phyloP scores from a whole-genome alignment of 2,888 invertebrate genomes.

The Bombylius discolor region DNA sequence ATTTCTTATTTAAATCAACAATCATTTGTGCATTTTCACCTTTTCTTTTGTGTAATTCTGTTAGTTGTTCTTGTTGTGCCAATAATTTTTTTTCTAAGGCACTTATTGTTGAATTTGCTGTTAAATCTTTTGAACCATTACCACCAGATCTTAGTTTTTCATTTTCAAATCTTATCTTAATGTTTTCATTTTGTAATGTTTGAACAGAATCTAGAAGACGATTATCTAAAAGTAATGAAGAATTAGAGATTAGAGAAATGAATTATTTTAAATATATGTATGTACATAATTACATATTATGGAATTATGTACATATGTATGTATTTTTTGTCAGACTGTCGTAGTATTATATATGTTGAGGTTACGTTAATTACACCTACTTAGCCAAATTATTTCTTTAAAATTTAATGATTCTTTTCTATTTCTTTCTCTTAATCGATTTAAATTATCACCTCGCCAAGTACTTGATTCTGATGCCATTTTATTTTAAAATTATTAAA shows the following conservation, averaged over 20 bases:
- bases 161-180: slow-evolving; percentile 72
- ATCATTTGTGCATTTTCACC: slow-evolving; percentile 91
- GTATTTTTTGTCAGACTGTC: background rate
- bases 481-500: background rate
- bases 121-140: slow-evolving; percentile 30
- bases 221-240: slow-evolving; percentile 49
- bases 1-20: slow-evolving; percentile 71
- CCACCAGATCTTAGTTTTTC: slow-evolving; percentile 56
- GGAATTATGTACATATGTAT: background rate
- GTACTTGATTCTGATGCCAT: slow-evolving; percentile 34
- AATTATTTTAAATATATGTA: too few relatives aligned
- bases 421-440: slow-evolving; percentile 59
- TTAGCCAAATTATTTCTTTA: slow-evolving; percentile 66
- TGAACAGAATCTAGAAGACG: slow-evolving; percentile 73
- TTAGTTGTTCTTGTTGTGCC: slow-evolving; percentile 82
- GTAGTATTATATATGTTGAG: background rate
- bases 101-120: slow-evolving; percentile 47
- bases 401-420: slow-evolving; percentile 61
- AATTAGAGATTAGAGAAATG: too few relatives aligned
- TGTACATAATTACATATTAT: background rate
- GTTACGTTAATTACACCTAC: slow-evolving; percentile 43
- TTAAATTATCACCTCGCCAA: slow-evolving; percentile 60
- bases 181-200: slow-evolving; percentile 66
- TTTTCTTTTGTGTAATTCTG: slow-evolving; percentile 74
- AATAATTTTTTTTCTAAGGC: slow-evolving; percentile 75